Evolutionary conservation across 2,797 vertebrate genomes (phyloP), one percentile per base, ranked within the genome.

Genomic region (Picus viridis): DNA sequence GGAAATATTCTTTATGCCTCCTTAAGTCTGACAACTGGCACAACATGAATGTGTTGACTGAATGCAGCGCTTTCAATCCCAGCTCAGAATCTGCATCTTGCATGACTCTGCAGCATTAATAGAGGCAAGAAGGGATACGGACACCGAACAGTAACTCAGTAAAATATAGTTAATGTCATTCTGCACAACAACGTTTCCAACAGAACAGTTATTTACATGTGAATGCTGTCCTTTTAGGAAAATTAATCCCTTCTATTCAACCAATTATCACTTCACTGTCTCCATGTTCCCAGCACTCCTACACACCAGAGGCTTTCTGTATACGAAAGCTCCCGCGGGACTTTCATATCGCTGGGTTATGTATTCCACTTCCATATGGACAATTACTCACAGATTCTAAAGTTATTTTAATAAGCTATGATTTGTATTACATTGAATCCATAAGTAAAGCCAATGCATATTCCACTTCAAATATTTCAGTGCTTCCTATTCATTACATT

Each of bases 341-440:
- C 68, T 76, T 95, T 16, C 64, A 3, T 86, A 89, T 93, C 89
- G 84, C 75, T 84, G 87, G 23, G 36, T 53, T 91, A 82, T 30
- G 12, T 82, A 56, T 78, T 94, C 45, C 32, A 80, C 68, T 91
- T 86, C 77, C 90, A 91, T 39, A 89, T 45, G 91, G 92, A 89
- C 91, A 89, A 92, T 94, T 91, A 91, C 81, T 96, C 91, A 91
- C 65, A 94, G 93, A 88, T 90, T 88, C 74, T 93, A 71, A 59
- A 94, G 87, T 83, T 93, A 89, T 95, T 96, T 94, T 93, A 94
- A 84, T 89, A 95, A 93, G 74, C 80, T 70, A 74, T 86, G 83
- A 93, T 92, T 95, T 96, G 58, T 92, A n/a, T 84, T 93, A 79
- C 74, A 93, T 58, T 53, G 80, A 88, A 93, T 80, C 74, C 5